These are phyloP conservation scores for Drosophila setifemur DNA, from an alignment of 1,140 invertebrate species.

Conservation along the genomic window DNA sequence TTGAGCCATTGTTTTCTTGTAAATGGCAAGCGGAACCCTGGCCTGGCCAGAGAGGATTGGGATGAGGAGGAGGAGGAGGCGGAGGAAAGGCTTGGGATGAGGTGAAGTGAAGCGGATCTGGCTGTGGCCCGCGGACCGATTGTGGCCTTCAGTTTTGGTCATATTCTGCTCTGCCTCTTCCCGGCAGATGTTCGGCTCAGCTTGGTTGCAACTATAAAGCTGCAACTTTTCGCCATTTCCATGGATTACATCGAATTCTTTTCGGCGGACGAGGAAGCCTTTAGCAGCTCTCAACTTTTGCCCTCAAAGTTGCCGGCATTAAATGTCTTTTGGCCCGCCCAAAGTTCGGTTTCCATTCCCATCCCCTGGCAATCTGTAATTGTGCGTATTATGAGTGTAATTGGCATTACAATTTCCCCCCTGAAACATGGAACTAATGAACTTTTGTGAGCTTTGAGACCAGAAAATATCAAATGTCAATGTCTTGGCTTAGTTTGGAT, in stretches of 20 bases:
- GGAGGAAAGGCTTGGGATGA: too few species aligned
- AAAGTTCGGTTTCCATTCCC: background rate
- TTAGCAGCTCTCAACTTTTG: slow-evolving; percentile 16
- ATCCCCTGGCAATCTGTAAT: slow-evolving; percentile 48
- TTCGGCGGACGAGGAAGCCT: background rate
- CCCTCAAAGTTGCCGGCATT: slow-evolving; percentile 32
- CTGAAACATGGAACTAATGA: slow-evolving; percentile 42
- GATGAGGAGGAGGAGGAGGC: background rate
- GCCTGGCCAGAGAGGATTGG: background rate
- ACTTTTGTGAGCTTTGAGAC: slow-evolving; percentile 21
- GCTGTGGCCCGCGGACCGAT: background rate
- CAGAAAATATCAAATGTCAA: slow-evolving; percentile 3
- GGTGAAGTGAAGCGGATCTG: background rate
- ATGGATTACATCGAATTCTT: slow-evolving; percentile 11
- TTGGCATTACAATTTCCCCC: slow-evolving; percentile 60
- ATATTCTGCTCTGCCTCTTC: slow-evolving; percentile 34
- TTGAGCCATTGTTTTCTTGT: slow-evolving; percentile 73
- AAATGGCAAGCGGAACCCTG: slow-evolving; percentile 65
- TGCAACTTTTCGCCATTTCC: slow-evolving; percentile 48
- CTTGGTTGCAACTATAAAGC: slow-evolving; percentile 56
- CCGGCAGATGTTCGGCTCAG: slow-evolving; percentile 57
- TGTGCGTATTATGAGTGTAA: slow-evolving; percentile 72
- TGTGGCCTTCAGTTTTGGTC: slow-evolving; percentile 9
- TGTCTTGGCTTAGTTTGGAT: slow-evolving; percentile 4
- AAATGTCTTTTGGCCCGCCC: slow-evolving; percentile 14